Conservation (phyloP, 1,140 invertebrate species). For the Mizuhopecten yessoensis region DNA sequence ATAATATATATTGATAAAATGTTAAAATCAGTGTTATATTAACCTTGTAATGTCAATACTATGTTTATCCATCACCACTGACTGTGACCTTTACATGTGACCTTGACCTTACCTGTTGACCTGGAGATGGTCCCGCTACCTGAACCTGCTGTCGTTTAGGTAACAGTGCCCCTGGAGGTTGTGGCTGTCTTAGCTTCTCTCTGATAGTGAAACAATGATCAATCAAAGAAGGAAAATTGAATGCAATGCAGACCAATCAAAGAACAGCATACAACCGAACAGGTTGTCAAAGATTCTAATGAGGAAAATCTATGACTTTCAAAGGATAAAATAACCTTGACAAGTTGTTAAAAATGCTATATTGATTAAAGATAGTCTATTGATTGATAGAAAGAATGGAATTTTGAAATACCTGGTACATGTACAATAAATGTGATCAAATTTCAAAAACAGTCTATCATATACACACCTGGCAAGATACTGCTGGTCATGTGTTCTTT, state of each 20-base stretch:
- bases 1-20: too few relatives aligned
- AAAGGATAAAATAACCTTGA: too few relatives aligned
- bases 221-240: background rate
- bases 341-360: too few relatives aligned
- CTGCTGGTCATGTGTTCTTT: conserved; percentile 37
- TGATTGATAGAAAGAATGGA: too few relatives aligned
- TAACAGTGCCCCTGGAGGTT: conserved; percentile 65
- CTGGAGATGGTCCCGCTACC: conserved; percentile 74
- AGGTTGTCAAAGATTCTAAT: background rate
- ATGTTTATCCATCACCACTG: too few relatives aligned
- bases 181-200: conserved; percentile 68
- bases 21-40: too few relatives aligned
- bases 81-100: conserved; percentile 10
- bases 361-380: too few relatives aligned
- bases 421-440: too few relatives aligned
- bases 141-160: conserved; percentile 71
- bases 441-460: too few relatives aligned
- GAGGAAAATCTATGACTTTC: too few relatives aligned
- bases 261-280: background rate
- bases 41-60: too few relatives aligned
- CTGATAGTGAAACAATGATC: conserved; percentile 41
- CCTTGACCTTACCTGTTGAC: conserved; percentile 72
- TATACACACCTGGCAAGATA: conserved; percentile 57
- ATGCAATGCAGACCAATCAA: background rate
- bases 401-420: too few relatives aligned